Conservation (phyloP, 2,888 invertebrate genomes). For the Trissolcus japonicus region DNA sequence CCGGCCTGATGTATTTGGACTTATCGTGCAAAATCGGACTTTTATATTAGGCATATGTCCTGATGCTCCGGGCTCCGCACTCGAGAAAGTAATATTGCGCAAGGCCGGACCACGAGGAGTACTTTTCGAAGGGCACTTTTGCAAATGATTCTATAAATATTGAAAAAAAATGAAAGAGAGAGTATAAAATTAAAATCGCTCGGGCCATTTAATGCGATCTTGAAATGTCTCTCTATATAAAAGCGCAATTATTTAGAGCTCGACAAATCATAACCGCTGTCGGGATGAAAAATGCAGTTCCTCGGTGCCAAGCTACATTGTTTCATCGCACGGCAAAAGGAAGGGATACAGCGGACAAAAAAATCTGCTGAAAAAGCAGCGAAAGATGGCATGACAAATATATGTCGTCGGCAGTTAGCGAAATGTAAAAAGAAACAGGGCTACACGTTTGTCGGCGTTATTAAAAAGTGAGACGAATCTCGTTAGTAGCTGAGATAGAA, state of each 20-base stretch:
- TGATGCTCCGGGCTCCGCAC: constrained; percentile 40
- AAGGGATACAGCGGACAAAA: too few species aligned
- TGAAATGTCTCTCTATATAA: constrained; percentile 24
- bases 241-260: constrained; percentile 36
- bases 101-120: constrained; percentile 49
- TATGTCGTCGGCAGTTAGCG: constrained; percentile 38
- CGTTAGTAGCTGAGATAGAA: constrained; percentile 55
- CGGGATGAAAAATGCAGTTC: constrained; percentile 39
- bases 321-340: constrained; percentile 24
- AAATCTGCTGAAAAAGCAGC: constrained; percentile 18
- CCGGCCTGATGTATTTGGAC: constrained; percentile 29
- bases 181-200: background rate
- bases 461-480: constrained; percentile 55
- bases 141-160: constrained; percentile 54
- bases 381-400: constrained; percentile 52
- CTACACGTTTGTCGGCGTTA: constrained; percentile 36
- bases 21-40: constrained; percentile 42
- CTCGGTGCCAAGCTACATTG: constrained; percentile 34
- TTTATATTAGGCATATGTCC: constrained; percentile 37
- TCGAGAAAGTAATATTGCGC: constrained; percentile 57
- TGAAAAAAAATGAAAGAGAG: constrained; percentile 33
- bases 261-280: constrained; percentile 40
- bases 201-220: constrained; percentile 21
- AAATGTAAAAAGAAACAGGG: constrained; percentile 44
- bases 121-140: constrained; percentile 32